phyloP scores from a whole-genome alignment of 1,140 invertebrate genomes.

The Zaprionus nigranus region DNA sequence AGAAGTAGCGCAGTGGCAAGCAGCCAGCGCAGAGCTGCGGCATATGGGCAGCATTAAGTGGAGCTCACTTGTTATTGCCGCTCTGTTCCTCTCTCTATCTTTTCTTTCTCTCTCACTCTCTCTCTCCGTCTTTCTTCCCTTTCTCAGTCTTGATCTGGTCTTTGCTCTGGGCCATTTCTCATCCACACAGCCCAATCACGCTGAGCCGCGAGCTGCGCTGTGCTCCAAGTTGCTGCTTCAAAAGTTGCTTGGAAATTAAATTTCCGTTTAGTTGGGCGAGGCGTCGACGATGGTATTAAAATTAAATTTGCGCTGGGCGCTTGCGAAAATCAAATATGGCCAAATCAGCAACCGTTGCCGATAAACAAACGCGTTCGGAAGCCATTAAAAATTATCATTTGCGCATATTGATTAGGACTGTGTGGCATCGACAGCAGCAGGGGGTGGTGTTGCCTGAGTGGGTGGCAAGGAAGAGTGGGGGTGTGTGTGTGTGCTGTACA shows the following conservation, averaged over 20 bases:
- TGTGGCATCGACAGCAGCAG: not conserved
- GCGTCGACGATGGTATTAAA: constrained; percentile 59
- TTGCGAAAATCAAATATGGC: constrained; percentile 58
- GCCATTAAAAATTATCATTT: constrained; percentile 82
- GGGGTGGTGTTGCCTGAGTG: not conserved
- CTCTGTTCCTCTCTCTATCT: constrained; percentile 17
- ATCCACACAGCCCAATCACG: not conserved
- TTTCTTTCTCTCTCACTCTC: not conserved
- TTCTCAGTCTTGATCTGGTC: not conserved
- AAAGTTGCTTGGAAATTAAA: constrained; percentile 78
- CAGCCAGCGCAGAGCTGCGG: constrained; percentile 11
- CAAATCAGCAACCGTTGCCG: constrained; percentile 69
- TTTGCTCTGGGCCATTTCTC: constrained; percentile 16
- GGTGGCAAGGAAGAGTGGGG: not conserved
- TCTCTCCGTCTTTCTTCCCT: not conserved
- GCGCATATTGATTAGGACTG: constrained; percentile 74
- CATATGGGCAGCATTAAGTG: constrained; percentile 46
- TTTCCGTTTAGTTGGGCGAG: constrained; percentile 68
- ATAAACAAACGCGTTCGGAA: constrained; percentile 79
- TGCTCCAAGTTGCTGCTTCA: constrained; percentile 11
- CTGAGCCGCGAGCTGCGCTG: not conserved
- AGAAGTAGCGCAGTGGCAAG: not conserved
- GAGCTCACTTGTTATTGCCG: constrained; percentile 22
- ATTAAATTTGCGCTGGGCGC: constrained; percentile 71
- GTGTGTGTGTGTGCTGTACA: not conserved